Evolutionary conservation across 2,888 invertebrate species (phyloP).

Genomic region (Patella caerulea): DNA sequence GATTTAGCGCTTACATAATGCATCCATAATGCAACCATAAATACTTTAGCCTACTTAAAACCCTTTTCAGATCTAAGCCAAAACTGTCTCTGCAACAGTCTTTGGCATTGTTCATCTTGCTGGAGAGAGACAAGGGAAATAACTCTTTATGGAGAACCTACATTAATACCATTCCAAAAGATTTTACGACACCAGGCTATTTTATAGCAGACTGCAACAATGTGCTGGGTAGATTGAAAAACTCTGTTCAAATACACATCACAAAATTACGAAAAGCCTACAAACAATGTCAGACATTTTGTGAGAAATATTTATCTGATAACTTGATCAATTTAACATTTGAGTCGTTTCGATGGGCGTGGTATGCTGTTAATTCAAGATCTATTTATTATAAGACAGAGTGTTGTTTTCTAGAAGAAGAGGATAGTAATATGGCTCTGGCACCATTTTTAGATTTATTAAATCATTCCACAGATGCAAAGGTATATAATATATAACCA

Average conservation of each 20-base stretch:
- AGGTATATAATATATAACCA: conserved; percentile 49
- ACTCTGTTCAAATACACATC: conserved; percentile 3
- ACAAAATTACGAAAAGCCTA: conserved; percentile 26
- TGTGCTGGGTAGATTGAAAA: background rate
- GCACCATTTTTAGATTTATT: conserved; percentile 92
- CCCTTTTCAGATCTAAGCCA: conserved; percentile 43
- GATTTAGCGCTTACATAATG: background rate
- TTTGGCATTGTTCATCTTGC: conserved; percentile 80
- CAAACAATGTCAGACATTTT: conserved; percentile 35
- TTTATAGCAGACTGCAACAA: conserved; percentile 34
- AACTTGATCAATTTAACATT: conserved; percentile 64
- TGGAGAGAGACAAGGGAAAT: conserved; percentile 76
- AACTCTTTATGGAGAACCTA: conserved; percentile 66
- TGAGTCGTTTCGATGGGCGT: conserved; percentile 82
- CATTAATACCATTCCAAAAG: conserved; percentile 56
- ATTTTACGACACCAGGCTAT: conserved; percentile 72
- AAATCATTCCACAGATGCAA: conserved; percentile 80
- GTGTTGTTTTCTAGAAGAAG: conserved; percentile 70
- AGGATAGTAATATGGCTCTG: conserved; percentile 77
- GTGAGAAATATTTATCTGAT: conserved; percentile 19
- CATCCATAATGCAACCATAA: background rate
- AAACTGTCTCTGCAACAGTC: conserved; percentile 79
- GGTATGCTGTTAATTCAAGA: conserved; percentile 88
- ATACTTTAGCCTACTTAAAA: background rate
- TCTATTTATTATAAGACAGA: conserved; percentile 82